Evolutionary conservation across 2,113 vertebrate genomes (phyloP), one percentile per base, ranked within the genome.

Genomic region (Gavia stellata): DNA sequence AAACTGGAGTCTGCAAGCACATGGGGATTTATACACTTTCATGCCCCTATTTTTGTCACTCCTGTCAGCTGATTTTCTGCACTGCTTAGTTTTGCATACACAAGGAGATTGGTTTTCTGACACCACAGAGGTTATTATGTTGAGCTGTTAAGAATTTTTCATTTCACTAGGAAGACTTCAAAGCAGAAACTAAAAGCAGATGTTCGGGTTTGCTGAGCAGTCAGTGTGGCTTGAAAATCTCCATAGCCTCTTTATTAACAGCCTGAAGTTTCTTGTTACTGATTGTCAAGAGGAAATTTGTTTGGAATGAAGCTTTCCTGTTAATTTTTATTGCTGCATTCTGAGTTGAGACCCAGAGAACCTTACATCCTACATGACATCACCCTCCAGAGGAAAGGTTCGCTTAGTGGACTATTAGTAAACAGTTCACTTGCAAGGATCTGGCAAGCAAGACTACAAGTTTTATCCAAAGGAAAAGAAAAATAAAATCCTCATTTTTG

Each of bases 121-220:
- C 78, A 90, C 81, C 50, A 38, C 25, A 81, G 59, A 88, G 4
- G 29, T 91, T 91, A 45, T 82, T 68, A 73, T 85, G 36, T 67
- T 79, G 34, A 75, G 65, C 61, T 89, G 71, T 93, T 93, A 82
- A 87, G 68, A 95, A 89, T 89, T 95, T 94, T 92, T 82, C 55
- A 90, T 97, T 94, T 87, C 79, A 63, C 26, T 49, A 81, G 68
- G 63, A 97, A 97, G 82, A 85, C 67, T 97, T 97, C 86, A 98
- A 97, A 97, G 92, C 71, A 90, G 55, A 92, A 97, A 95, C 49
- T 86, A 73, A 96, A 93, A 97, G 92, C 95, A 98, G 93, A 96
- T 97, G 92, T 97, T 97, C 85, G 80, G 45, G 45, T 95, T 95
- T 97, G 86, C 82, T 81, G 78, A 72, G 52, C 74, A 90, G 71